Evolutionary conservation across 2,888 invertebrate genomes (phyloP).

Genomic region (Teinopalpus imperialis): DNA sequence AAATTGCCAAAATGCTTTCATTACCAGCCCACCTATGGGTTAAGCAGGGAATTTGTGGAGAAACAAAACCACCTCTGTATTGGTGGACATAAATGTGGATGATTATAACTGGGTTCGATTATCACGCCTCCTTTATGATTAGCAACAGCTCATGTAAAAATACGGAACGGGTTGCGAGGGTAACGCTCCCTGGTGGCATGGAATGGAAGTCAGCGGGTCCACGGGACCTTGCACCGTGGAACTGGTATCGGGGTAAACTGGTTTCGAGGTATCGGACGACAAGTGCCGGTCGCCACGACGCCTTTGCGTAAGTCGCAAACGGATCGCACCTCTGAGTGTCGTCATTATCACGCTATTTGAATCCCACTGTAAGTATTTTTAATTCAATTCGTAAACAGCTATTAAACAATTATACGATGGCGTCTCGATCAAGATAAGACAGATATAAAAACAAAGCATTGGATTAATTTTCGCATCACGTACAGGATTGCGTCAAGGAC

Average conservation of each 20-base stretch:
- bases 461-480: slow-evolving; percentile 22
- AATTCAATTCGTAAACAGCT: neutral
- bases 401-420: neutral
- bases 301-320: slow-evolving; percentile 10
- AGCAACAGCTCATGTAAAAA: slow-evolving; percentile 32
- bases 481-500: slow-evolving; percentile 23
- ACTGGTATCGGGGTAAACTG: slow-evolving; percentile 59
- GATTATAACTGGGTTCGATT: slow-evolving; percentile 5
- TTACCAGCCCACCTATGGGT: too few species aligned
- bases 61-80: too few species aligned
- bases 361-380: neutral
- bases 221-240: slow-evolving; percentile 67
- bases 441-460: slow-evolving; percentile 7
- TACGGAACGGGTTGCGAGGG: slow-evolving; percentile 33
- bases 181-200: slow-evolving; percentile 36
- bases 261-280: slow-evolving; percentile 45
- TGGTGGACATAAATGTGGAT: too few species aligned
- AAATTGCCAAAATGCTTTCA: too few species aligned
- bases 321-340: slow-evolving; percentile 26
- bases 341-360: slow-evolving; percentile 25
- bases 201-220: slow-evolving; percentile 38
- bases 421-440: neutral
- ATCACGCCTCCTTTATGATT: slow-evolving; percentile 14
- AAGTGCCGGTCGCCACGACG: slow-evolving; percentile 39
- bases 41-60: too few species aligned